Percentiles rank a stretch among this genome's conserved stretches.
Evolutionary conservation across 2,797 vertebrate species (phyloP).

Genomic region (Pyrrhura leucotis): DNA sequence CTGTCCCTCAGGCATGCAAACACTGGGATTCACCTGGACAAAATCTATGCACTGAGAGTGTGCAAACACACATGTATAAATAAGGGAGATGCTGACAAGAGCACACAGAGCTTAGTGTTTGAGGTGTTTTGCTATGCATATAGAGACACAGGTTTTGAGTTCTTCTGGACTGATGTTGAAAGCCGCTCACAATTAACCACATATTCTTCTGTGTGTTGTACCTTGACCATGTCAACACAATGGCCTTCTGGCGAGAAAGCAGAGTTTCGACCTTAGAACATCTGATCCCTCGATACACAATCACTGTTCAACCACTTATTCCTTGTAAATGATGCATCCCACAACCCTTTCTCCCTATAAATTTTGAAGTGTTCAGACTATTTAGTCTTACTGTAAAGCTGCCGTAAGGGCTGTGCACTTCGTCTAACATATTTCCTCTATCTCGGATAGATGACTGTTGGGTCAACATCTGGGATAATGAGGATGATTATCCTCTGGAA

Average conservation of each 20-base stretch:
- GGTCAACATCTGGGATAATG: conserved; percentile 5
- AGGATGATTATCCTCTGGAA: conserved; percentile 12
- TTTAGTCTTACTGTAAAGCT: neutral
- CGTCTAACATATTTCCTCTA: neutral
- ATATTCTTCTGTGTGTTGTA: neutral
- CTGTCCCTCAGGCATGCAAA: neutral
- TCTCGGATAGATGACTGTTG: neutral
- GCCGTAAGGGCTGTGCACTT: accelerated
- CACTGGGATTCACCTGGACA: neutral
- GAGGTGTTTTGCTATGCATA: neutral
- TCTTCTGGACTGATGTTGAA: neutral
- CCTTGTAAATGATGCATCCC: neutral
- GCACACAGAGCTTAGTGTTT: neutral
- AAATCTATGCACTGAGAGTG: neutral
- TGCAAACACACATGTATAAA: neutral
- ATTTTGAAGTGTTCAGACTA: neutral
- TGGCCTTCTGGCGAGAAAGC: neutral
- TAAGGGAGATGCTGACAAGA: conserved; percentile 9
- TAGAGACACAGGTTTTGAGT: neutral
- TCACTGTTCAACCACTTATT: neutral
- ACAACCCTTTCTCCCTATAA: neutral
- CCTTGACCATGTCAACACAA: neutral
- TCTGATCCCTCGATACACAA: neutral
- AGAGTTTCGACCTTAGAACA: neutral
- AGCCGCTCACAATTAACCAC: neutral